A percentile compares a stretch with the other conserved stretches of the same genome.
Evolutionary conservation across 2,888 invertebrate species (phyloP).

Genomic region (Acanthacorydalis orientalis): DNA sequence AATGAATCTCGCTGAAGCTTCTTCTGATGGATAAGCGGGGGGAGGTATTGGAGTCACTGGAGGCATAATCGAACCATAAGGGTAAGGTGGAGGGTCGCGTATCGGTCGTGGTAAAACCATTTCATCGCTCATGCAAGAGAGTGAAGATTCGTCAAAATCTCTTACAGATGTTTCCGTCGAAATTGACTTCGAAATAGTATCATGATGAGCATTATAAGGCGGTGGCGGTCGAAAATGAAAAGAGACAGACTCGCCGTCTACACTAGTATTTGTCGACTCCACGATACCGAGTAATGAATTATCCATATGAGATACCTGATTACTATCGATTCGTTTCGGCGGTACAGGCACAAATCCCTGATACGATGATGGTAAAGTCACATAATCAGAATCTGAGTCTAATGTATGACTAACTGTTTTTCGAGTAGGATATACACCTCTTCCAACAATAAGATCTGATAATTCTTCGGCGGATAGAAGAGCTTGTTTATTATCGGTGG

Average conservation of each 20-base stretch:
- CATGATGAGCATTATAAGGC: constrained; percentile 47
- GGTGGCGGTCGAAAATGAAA: constrained; percentile 40
- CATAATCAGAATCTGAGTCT: constrained; percentile 82
- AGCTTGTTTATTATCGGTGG: constrained; percentile 59
- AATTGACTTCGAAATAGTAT: constrained; percentile 26
- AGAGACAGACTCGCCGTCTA: constrained; percentile 10
- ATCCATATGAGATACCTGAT: constrained; percentile 27
- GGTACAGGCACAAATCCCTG: constrained; percentile 41
- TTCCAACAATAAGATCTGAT: constrained; percentile 67
- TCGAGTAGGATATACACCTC: constrained; percentile 55
- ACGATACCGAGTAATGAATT: constrained; percentile 31
- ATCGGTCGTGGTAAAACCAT: constrained; percentile 19
- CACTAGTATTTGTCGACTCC: constrained; percentile 9
- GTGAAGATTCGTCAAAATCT: constrained; percentile 17
- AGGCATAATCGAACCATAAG: constrained; percentile 19
- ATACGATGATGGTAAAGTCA: constrained; percentile 45
- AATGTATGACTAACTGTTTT: constrained; percentile 72
- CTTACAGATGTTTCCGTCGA: constrained; percentile 10
- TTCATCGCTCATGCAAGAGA: constrained; percentile 8
- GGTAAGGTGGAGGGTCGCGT: constrained; percentile 53
- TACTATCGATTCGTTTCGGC: constrained; percentile 51
- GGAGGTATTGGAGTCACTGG: constrained; percentile 29
- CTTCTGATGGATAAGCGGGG: constrained; percentile 45
- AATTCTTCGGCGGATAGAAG: constrained; percentile 68
- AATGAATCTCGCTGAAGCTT: constrained; percentile 59